Evolutionary conservation across 2,797 vertebrate species (phyloP), one percentile per base, ranked within the genome.

Genomic region (Harpagifer antarcticus): DNA sequence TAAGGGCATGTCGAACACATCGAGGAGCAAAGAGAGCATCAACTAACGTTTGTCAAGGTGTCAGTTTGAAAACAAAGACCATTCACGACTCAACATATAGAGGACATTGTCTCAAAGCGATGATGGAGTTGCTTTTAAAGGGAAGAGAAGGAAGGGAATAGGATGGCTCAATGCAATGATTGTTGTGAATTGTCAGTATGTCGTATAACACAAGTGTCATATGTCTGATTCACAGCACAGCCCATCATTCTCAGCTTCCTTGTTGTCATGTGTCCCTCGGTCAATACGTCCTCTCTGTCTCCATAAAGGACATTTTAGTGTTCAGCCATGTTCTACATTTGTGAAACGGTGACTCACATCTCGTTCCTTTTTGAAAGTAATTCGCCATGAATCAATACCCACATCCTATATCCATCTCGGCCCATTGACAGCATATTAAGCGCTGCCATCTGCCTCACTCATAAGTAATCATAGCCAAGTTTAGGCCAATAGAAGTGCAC

Each of bases 391-490:
- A 91, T 93, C 91, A 78, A 93, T 93, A 89, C 27, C 76, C 74
- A 76, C 83, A 89, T 89, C 86, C 86, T 72, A 71, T 48, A 81
- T 91, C 80, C 55, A 87, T 86, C 84, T 69, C 50, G 45, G 54
- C 50, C 74, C 87, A 92, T 91, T 88, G 91, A 93, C 92, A 92
- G 80, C 80, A 77, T 86, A 91, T 92, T 92, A 92, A 85, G 84
- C 59, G 44, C 64, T 43, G 82, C 85, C 87, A 86, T 88, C 89
- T 91, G 85, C 81, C 60, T 86, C 63, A 76, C 65, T 89, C 81
- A 78, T 81, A 82, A 82, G 87, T 86, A 84, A 92, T 91, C 86
- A 91, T 82, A 75, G 83, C 83, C 92, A 89, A 91, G 90, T 88
- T 91, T 85, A 87, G 81, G 70, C 62, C 76, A 74, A 80, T 76